A percentile compares a stretch with the other conserved stretches of the same genome.
Evolutionary conservation across 2,888 invertebrate species (phyloP).

Genomic region (Ferdinandea cuprea): DNA sequence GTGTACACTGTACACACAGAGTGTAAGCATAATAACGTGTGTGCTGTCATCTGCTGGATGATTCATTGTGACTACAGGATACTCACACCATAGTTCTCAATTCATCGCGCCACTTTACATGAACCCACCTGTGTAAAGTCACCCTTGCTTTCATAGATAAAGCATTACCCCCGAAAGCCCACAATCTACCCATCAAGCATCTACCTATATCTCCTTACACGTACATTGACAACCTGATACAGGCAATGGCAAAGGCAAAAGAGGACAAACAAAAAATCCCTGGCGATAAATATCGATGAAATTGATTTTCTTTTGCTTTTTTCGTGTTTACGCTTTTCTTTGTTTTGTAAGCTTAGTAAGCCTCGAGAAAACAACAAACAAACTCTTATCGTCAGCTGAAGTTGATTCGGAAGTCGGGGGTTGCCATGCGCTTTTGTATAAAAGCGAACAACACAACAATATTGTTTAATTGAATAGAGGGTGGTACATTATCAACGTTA

Average conservation of each 20-base stretch:
- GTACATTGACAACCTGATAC: conserved; percentile 18
- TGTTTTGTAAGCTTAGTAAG: conserved; percentile 52
- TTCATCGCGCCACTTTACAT: conserved; percentile 5
- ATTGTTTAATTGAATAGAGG: conserved; percentile 58
- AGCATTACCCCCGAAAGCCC: background rate
- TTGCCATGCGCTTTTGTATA: background rate
- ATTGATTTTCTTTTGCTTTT: conserved; percentile 52
- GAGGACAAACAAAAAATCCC: conserved; percentile 24
- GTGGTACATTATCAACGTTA: conserved; percentile 17
- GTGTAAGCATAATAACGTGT: conserved; percentile 56
- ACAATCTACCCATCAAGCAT: conserved; percentile 25
- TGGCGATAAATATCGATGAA: conserved; percentile 67
- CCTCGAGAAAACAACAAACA: conserved; percentile 59
- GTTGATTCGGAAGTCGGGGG: background rate
- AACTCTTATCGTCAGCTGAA: conserved; percentile 8
- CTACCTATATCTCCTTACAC: conserved; percentile 14
- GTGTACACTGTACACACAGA: conserved; percentile 30
- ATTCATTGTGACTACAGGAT: conserved; percentile 56
- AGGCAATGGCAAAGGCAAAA: too few relatives aligned
- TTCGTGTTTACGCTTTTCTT: conserved; percentile 36
- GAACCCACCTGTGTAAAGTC: conserved; percentile 25
- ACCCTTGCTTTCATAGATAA: conserved; percentile 6
- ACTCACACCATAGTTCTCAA: conserved; percentile 24
- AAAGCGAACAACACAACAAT: conserved; percentile 40
- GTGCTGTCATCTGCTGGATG: conserved; percentile 59